Evolutionary conservation across 2,113 vertebrate species (phyloP).

Genomic region (Atractosteus spatula): DNA sequence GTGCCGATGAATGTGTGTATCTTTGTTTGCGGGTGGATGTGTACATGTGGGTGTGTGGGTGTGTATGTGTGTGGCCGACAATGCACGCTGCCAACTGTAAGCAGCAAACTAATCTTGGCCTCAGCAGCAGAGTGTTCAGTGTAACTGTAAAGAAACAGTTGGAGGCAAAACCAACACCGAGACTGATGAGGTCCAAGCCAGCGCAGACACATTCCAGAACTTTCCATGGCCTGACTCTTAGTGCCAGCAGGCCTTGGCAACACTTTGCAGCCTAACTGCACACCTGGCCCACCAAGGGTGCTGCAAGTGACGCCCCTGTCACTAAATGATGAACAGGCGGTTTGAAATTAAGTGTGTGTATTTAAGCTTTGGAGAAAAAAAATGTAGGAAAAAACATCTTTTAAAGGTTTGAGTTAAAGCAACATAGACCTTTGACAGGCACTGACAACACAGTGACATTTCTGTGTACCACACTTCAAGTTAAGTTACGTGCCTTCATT

Average conservation of each 20-base stretch:
- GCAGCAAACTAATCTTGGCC: background rate
- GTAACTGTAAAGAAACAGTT: conserved; percentile 67
- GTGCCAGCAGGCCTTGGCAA: conserved; percentile 61
- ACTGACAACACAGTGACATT: conserved; percentile 32
- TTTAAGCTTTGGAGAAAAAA: conserved; percentile 45
- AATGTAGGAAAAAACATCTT: conserved; percentile 35
- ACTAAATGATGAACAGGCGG: conserved; percentile 67
- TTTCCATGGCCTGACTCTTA: conserved; percentile 57
- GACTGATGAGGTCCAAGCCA: conserved; percentile 54
- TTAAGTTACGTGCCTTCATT: too few relatives aligned
- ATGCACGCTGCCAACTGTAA: background rate
- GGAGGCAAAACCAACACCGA: conserved; percentile 70
- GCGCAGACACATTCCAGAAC: conserved; percentile 68
- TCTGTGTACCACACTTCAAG: background rate
- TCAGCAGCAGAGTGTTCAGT: conserved; percentile 34
- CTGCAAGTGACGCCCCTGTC: conserved; percentile 62
- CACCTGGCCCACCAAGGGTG: conserved; percentile 69
- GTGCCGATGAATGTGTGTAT: background rate
- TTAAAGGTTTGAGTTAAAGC: conserved; percentile 47
- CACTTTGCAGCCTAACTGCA: conserved; percentile 50
- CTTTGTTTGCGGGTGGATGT: background rate
- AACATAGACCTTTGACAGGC: conserved; percentile 23
- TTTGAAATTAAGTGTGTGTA: conserved; percentile 71
- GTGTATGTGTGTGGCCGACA: conserved; percentile 47
- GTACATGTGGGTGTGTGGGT: background rate